Base-by-base conservation (phyloP, 2,113 vertebrate genomes). In the Hyperopisus bebe region DNA sequence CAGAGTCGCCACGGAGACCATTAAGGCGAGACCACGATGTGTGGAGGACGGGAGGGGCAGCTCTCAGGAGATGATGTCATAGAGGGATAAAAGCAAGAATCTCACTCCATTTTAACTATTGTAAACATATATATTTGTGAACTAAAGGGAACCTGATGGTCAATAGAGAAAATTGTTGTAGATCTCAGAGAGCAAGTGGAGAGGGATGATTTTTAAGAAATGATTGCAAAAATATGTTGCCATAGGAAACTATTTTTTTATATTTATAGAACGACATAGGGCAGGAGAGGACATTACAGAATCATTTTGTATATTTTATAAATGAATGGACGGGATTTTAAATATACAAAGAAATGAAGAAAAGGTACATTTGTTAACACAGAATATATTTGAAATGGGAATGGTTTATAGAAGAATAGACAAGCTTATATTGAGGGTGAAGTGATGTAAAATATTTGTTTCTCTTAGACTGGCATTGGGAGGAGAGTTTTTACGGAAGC, bases 1-100 rank as follows among this genome's bases (percentile, higher is more conserved):
- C 97, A 98, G 94, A 97, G 96, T 46, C 96, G 96, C 66, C 97
- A 97, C 0, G 95, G 95, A 31, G 96, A 96, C 91, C 95, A 95
- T 94, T 96, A 94, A 96, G 91, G 92, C 66, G 58, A 90, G 87
- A 92, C 90, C 92, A 91, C 91, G 91, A 4, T 90, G 90, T 90
- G 58, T 88, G 91, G 95, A 92, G 92, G 88, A 90, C 90, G 53
- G 91, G 83, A 90, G 88, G 66, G 90, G 83, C 15, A 90, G 77
- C 55, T 91, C 89, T 90, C 83, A 92, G 83, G 90, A 91, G 90
- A 93, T 27, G 89, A 91, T 74, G 91, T 88, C 86, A 62, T 91
- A 53, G 87, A 86, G 86, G 70, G 50, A 44, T 44, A 70, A 58
- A 11, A 31, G 85, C 77, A 62, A 39, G 46, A 51, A 46, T 95